Percentiles rank a stretch among this genome's conserved stretches.
These are phyloP conservation scores for Caenorhabditis uteleia DNA, from an alignment of 2,888 invertebrate species.

Conservation along the genomic window DNA sequence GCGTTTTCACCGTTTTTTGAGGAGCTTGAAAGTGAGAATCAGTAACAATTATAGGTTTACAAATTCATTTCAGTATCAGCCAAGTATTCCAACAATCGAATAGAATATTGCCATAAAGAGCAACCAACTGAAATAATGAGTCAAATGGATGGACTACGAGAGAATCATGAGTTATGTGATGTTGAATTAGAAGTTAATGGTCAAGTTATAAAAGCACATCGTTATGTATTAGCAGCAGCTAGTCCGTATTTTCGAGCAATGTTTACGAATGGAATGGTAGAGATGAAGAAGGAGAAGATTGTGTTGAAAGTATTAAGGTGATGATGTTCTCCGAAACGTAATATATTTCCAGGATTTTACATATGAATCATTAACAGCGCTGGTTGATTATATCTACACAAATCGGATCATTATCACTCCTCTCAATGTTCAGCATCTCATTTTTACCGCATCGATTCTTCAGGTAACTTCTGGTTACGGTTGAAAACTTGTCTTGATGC, in stretches of 20 bases:
- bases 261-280: slow-evolving; percentile 71
- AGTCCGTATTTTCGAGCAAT: slow-evolving; percentile 72
- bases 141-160: slow-evolving; percentile 36
- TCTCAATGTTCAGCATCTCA: slow-evolving; percentile 71
- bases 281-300: slow-evolving; percentile 42
- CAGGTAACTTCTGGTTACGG: slow-evolving; percentile 70
- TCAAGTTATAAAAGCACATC: slow-evolving; percentile 66
- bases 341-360: slow-evolving; percentile 37
- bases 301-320: slow-evolving; percentile 16
- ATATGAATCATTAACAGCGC: slow-evolving; percentile 42
- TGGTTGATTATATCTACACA: slow-evolving; percentile 72
- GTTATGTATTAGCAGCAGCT: slow-evolving; percentile 71
- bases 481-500: too few relatives aligned
- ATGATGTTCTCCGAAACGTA: background rate
- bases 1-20: too few relatives aligned
- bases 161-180: slow-evolving; percentile 50
- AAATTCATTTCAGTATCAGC: slow-evolving; percentile 17
- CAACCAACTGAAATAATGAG: slow-evolving; percentile 27
- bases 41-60: background rate
- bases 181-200: slow-evolving; percentile 58
- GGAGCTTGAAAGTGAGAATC: slow-evolving; percentile 23
- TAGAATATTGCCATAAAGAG: slow-evolving; percentile 24
- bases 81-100: slow-evolving; percentile 12
- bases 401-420: slow-evolving; percentile 70
- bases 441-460: slow-evolving; percentile 72